These are phyloP conservation scores for Dioctria rufipes DNA, from an alignment of 2,888 invertebrate species.

Conservation along the genomic window DNA sequence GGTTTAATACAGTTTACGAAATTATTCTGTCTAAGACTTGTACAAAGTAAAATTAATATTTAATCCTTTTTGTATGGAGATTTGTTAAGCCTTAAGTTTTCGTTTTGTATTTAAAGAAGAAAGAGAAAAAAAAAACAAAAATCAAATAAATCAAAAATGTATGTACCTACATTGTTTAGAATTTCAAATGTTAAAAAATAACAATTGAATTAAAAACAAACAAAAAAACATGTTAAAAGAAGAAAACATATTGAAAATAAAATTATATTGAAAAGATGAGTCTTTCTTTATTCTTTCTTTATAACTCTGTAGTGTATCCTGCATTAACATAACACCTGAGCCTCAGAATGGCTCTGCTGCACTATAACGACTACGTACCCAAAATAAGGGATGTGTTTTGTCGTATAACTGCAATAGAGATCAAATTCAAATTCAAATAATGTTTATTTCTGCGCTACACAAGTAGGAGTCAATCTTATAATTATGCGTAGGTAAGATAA, in stretches of 20 bases:
- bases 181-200: conserved; percentile 34
- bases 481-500: too few species aligned
- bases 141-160: conserved; percentile 12
- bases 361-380: too few species aligned
- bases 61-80: conserved; percentile 39
- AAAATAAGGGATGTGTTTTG: too few species aligned
- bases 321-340: not conserved
- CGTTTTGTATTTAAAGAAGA: conserved; percentile 35
- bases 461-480: too few species aligned
- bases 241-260: conserved; percentile 43
- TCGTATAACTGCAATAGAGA: too few species aligned
- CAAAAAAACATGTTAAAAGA: conserved; percentile 1
- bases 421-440: too few species aligned
- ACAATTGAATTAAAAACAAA: conserved; percentile 38
- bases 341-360: too few species aligned
- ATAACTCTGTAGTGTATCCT: too few species aligned
- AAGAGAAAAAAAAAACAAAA: too few species aligned
- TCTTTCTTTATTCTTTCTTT: not conserved
- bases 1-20: conserved; percentile 28
- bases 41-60: conserved; percentile 45
- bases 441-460: too few species aligned
- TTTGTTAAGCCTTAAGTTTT: conserved; percentile 38
- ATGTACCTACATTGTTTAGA: conserved; percentile 21
- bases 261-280: conserved; percentile 38
- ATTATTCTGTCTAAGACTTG: conserved; percentile 49